Conservation (phyloP, 2,797 vertebrate genomes). For the Mastacembelus armatus region DNA sequence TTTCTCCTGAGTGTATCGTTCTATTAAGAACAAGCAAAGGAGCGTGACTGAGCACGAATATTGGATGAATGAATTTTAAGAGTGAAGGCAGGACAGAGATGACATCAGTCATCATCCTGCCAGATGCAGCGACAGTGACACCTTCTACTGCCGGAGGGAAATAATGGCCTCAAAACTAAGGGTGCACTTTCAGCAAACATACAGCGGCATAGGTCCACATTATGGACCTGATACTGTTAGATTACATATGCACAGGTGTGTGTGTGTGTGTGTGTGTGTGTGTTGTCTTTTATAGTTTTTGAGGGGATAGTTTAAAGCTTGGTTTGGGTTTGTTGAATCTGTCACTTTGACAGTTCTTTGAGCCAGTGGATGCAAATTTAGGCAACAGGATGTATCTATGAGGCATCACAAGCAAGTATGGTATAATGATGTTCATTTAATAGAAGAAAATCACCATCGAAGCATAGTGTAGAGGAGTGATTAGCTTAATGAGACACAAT, state of each 20-base stretch:
- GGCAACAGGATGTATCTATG: not conserved
- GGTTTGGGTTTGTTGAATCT: not conserved
- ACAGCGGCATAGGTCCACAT: too few species aligned
- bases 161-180: not conserved
- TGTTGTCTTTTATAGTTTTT: too few species aligned
- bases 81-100: not conserved
- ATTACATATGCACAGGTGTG: too few species aligned
- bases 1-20: slow-evolving; percentile 11
- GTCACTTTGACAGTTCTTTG: not conserved
- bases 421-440: not conserved
- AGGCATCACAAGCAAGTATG: not conserved
- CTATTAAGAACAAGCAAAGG: not conserved
- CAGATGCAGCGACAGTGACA: not conserved
- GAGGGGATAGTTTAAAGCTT: not conserved
- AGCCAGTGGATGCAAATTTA: not conserved
- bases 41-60: slow-evolving; percentile 31
- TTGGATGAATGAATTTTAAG: slow-evolving; percentile 38
- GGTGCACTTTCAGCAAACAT: too few species aligned
- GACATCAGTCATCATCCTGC: not conserved
- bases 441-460: not conserved
- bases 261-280: too few species aligned
- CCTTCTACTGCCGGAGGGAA: not conserved
- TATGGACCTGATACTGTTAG: not conserved
- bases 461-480: not conserved
- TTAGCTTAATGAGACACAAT: slow-evolving; percentile 3